Base-by-base conservation (phyloP, 2,888 invertebrate genomes). In the Coenonympha glycerion region DNA sequence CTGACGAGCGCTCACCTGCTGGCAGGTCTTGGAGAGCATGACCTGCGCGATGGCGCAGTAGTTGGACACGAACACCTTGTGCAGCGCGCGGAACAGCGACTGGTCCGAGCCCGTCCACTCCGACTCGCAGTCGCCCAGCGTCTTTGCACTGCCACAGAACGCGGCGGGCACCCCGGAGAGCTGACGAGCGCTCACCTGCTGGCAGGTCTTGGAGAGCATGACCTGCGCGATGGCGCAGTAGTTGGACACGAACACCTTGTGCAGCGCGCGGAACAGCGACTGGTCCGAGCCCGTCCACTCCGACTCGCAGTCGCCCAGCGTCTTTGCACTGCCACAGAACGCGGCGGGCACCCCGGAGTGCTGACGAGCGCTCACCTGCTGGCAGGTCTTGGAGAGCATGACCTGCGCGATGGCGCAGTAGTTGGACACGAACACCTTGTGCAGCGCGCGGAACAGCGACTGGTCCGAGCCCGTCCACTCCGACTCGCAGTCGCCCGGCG, bases 31-130 rank as follows among this genome's bases (percentile, higher is more conserved):
- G 42, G 96, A 95, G 47, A 95, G 91, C 90, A 98, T 93, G 54
- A 95, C 91, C 76, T 95, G 95, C 0, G 98, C 95, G 58, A 98
- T 93, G 41, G 95, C 95, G 79, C 99, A 99, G 79, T 96, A 98
- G 87, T 99, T 98, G 67, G 93, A 93, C 28, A 94, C 89, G 75
- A 96, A 97, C 42, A 96, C 95, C 81, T 95, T 95, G 66, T 96
- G 95, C 28, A 98, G 87, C 3, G 94, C 94, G 45, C 97, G 89
- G 78, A 98, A 97, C 57, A 98, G 79, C 11, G 98, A 97, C 83
- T 97, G 95, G 79, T 99, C 98, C 0, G 97, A 95, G 26, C 97
- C 97, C 9, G 95, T 94, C 98, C 98, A 99, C 69, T 93, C 93
- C 75, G 66, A 89, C 83, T 60, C 81, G 0, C 88, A 87, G 65